A percentile compares a stretch with the other conserved stretches of the same genome.
These are phyloP conservation scores for Metacarcinus magister DNA, from an alignment of 2,888 invertebrate species.

Conservation along the genomic window DNA sequence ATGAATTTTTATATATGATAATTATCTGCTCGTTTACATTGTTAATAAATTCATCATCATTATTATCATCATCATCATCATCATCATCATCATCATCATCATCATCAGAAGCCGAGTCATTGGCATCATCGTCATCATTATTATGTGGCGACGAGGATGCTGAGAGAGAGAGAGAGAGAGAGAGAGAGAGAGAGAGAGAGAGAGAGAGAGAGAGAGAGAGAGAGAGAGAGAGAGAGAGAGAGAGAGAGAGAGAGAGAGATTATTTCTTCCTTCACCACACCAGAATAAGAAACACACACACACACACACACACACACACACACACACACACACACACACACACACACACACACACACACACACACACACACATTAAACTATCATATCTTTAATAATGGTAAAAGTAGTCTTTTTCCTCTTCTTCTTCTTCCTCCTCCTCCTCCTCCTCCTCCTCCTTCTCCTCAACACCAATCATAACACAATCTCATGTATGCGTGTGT, in stretches of 20 bases:
- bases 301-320: conserved; percentile 14
- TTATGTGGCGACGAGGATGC: background rate
- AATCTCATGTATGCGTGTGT: background rate
- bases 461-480: background rate
- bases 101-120: background rate
- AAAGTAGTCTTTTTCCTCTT: background rate
- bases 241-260: background rate
- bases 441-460: background rate
- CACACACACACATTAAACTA: background rate
- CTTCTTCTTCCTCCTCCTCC: background rate
- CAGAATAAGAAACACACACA: background rate
- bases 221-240: background rate
- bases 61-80: background rate
- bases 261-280: background rate
- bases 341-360: background rate
- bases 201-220: conserved; percentile 26
- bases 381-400: background rate
- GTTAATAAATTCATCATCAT: background rate
- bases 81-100: background rate
- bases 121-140: background rate
- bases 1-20: background rate
- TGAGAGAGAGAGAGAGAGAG: background rate
- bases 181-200: conserved; percentile 26
- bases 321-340: conserved; percentile 14
- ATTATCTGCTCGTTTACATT: background rate